Evolutionary conservation across 2,797 vertebrate species (phyloP).

Genomic region (Remorina albescens): DNA sequence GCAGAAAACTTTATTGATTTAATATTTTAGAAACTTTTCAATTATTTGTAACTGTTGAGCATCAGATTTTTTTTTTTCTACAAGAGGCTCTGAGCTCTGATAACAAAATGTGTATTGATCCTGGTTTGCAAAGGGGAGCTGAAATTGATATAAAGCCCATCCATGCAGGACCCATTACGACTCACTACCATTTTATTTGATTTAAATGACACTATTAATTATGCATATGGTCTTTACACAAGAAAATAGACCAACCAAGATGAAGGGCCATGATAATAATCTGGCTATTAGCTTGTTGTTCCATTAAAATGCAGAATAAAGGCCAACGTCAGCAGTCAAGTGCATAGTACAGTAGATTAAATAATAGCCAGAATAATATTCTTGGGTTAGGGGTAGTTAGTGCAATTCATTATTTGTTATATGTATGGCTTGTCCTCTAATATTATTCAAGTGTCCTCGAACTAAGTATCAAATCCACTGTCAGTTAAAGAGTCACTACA

Average conservation of each 20-base stretch:
- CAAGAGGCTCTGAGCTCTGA: slow-evolving; percentile 13
- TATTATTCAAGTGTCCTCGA: slow-evolving; percentile 9
- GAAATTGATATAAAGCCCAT: slow-evolving; percentile 30
- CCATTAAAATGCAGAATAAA: slow-evolving; percentile 28
- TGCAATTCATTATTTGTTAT: slow-evolving; percentile 32
- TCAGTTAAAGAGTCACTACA: neutral
- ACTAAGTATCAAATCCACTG: neutral
- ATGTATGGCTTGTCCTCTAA: slow-evolving; percentile 19
- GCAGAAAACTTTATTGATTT: neutral
- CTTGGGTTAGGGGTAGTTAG: slow-evolving; percentile 10
- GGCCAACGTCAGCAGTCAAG: slow-evolving; percentile 41
- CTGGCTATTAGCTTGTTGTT: slow-evolving; percentile 29
- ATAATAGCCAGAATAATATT: slow-evolving; percentile 27
- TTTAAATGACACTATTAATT: slow-evolving; percentile 38
- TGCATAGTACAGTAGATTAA: slow-evolving; percentile 16
- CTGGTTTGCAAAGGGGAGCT: neutral
- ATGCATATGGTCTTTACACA: slow-evolving; percentile 9
- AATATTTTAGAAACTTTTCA: slow-evolving; percentile 3
- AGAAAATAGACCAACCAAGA: slow-evolving; percentile 26
- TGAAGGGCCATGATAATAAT: slow-evolving; percentile 33
- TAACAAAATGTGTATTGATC: slow-evolving; percentile 19
- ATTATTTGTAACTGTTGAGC: slow-evolving; percentile 4
- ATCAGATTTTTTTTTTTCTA: slow-evolving; percentile 32
- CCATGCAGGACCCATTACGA: slow-evolving; percentile 35
- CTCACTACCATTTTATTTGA: slow-evolving; percentile 16